Conservation (phyloP, 2,888 invertebrate species). For the Antitype chi region DNA sequence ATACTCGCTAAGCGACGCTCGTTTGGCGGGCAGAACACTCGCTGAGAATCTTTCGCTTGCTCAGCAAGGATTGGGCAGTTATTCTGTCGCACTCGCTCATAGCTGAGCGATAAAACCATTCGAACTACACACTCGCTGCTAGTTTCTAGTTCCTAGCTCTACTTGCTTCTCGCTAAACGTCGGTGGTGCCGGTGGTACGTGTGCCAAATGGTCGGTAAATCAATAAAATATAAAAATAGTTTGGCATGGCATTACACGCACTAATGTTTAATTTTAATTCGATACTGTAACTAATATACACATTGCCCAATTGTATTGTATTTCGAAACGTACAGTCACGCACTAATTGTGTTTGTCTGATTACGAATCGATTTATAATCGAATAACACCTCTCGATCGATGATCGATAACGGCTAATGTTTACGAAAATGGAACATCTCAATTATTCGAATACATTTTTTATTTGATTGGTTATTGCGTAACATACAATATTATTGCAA, state of each 20-base stretch:
- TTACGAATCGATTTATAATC: constrained; percentile 70
- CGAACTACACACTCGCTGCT: background rate
- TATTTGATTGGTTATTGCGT: constrained; percentile 41
- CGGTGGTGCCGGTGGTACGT: too few relatives aligned
- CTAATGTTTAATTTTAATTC: constrained; percentile 62
- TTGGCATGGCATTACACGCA: constrained; percentile 28
- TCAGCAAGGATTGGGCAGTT: background rate
- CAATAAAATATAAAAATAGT: constrained; percentile 9
- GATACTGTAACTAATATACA: constrained; percentile 67
- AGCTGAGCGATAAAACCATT: background rate
- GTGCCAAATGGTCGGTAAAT: background rate
- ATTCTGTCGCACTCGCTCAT: background rate
- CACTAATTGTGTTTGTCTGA: constrained; percentile 73
- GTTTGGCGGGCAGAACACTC: background rate
- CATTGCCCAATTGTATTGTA: constrained; percentile 70
- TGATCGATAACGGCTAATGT: constrained; percentile 58
- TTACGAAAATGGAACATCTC: constrained; percentile 66
- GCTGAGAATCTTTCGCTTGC: background rate
- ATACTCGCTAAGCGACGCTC: background rate
- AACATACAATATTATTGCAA: constrained; percentile 41
- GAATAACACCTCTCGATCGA: constrained; percentile 63
- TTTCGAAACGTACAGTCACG: constrained; percentile 74
- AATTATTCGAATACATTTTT: constrained; percentile 58
- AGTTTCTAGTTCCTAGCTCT: background rate
- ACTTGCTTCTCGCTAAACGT: background rate